Evolutionary conservation across 2,888 invertebrate species (phyloP).

Genomic region (Meiosimyza platycephala): DNA sequence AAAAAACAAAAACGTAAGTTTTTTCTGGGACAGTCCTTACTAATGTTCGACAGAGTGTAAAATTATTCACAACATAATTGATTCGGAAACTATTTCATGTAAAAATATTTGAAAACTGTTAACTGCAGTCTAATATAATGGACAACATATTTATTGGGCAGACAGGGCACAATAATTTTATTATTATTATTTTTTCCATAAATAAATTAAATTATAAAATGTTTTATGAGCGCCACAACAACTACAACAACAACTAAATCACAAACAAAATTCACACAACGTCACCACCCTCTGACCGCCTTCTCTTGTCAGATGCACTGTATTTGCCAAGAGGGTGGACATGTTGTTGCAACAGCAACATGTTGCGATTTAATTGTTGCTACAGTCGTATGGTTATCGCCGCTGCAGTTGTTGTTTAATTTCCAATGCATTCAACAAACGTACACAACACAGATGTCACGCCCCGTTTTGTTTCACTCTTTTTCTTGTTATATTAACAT

Average conservation of each 20-base stretch:
- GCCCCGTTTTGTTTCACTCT: too few relatives aligned
- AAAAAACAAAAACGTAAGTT: too few relatives aligned
- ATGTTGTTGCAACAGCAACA: conserved; percentile 1
- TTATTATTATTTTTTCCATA: background rate
- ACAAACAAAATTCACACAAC: background rate
- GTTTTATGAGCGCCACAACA: conserved; percentile 52
- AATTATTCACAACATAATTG: too few relatives aligned
- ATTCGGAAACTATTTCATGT: too few relatives aligned
- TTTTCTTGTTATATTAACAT: too few relatives aligned
- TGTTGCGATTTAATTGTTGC: conserved; percentile 9
- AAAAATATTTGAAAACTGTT: too few relatives aligned
- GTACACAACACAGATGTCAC: background rate
- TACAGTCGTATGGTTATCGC: background rate
- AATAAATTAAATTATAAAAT: conserved; percentile 66
- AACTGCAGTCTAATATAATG: too few relatives aligned
- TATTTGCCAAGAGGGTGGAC: conserved; percentile 6
- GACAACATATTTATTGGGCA: too few relatives aligned
- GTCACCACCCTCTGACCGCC: background rate
- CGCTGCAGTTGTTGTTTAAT: background rate
- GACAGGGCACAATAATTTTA: background rate
- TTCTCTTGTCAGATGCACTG: background rate
- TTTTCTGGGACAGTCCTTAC: too few relatives aligned
- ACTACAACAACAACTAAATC: conserved; percentile 4
- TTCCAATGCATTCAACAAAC: background rate
- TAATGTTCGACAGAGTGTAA: too few relatives aligned